Percentiles rank a stretch among this genome's conserved stretches.
These are phyloP conservation scores for Myotis daubentonii DNA, from an alignment of 2,797 vertebrate species.

Conservation along the genomic window DNA sequence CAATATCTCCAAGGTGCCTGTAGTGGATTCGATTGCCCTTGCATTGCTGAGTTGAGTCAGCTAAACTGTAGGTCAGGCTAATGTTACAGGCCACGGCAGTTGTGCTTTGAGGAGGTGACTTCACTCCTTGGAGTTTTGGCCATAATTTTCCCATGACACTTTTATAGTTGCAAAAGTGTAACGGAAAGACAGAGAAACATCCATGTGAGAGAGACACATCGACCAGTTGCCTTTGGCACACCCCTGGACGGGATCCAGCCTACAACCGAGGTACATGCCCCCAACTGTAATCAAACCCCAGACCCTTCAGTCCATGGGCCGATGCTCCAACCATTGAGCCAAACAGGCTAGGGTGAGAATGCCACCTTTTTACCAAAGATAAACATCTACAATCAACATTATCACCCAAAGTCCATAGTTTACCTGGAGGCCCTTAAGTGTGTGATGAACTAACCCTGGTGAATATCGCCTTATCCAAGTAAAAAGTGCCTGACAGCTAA, in stretches of 20 bases:
- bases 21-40: background rate
- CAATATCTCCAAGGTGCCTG: background rate
- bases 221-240: no score
- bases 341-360: no score
- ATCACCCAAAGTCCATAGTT: background rate
- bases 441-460: background rate
- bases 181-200: no score
- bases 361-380: background rate
- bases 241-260: no score
- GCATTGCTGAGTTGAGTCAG: background rate
- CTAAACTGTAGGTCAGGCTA: background rate
- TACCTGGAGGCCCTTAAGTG: background rate
- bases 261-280: no score
- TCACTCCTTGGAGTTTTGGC: background rate
- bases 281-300: no score
- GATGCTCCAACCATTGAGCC: no score
- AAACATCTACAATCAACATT: background rate
- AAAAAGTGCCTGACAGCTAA: background rate
- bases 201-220: no score
- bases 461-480: background rate
- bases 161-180: background rate
- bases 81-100: background rate
- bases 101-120: background rate
- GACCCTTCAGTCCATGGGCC: no score
- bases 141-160: background rate